A percentile compares a stretch with the other conserved stretches of the same genome.
Evolutionary conservation across 1,140 invertebrate genomes (phyloP).

Genomic region (Procambarus virginalis): DNA sequence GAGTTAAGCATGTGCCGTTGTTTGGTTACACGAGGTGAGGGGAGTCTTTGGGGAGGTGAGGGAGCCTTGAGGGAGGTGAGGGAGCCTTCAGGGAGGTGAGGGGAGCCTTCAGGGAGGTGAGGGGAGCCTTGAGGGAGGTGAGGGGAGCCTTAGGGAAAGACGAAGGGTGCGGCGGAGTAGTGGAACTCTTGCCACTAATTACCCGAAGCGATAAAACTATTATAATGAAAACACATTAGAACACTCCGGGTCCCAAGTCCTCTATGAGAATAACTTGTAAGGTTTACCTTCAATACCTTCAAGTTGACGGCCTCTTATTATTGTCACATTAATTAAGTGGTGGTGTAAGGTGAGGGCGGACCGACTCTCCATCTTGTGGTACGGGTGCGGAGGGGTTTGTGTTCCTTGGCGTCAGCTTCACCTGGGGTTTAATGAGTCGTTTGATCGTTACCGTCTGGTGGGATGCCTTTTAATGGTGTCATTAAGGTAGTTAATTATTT

Average conservation of each 20-base stretch:
- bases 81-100: too few species aligned
- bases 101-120: neutral
- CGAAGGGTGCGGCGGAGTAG: neutral
- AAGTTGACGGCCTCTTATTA: conserved; percentile 39
- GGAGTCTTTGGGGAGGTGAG: too few species aligned
- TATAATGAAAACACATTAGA: neutral
- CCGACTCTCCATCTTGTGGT: conserved; percentile 7
- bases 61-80: too few species aligned
- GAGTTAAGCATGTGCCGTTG: too few species aligned
- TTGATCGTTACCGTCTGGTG: neutral
- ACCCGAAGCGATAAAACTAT: neutral
- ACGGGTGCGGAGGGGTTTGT: neutral
- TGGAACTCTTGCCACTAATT: neutral
- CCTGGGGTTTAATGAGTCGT: neutral
- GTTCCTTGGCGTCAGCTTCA: neutral
- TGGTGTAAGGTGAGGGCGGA: neutral
- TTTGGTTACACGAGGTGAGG: too few species aligned
- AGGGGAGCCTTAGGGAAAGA: neutral
- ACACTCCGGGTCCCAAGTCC: neutral
- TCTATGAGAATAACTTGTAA: conserved; percentile 40
- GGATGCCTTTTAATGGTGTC: neutral
- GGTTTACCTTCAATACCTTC: conserved; percentile 36
- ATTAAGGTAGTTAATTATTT: too few species aligned
- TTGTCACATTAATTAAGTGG: conserved; percentile 55
- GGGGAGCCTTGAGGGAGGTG: neutral